These are phyloP conservation scores for Clistopyga incitator DNA, from an alignment of 2,888 invertebrate species.

Conservation along the genomic window DNA sequence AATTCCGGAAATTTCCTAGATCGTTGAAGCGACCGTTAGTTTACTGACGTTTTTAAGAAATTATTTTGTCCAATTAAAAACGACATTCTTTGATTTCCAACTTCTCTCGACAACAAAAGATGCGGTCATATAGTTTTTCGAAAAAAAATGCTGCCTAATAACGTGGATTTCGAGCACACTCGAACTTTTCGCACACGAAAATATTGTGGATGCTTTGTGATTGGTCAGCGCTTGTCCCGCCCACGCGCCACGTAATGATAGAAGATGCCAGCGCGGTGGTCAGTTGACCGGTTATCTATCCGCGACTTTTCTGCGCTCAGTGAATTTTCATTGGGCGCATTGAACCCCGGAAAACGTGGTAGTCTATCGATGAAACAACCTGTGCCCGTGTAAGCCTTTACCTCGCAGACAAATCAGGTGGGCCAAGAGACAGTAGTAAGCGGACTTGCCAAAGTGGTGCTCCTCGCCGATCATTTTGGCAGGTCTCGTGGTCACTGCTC, in stretches of 20 bases:
- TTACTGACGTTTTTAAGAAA: neutral
- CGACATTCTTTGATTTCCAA: too few species aligned
- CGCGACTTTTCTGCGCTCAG: neutral
- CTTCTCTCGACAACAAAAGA: too few species aligned
- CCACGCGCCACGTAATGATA: too few species aligned
- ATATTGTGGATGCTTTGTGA: neutral
- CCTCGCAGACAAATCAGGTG: conserved; percentile 23
- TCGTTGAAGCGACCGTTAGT: neutral
- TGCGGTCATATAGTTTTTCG: too few species aligned
- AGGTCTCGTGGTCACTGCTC: conserved; percentile 24
- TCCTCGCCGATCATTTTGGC: conserved; percentile 41
- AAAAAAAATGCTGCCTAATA: too few species aligned
- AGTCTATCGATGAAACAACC: conserved; percentile 18
- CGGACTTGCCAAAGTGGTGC: conserved; percentile 51
- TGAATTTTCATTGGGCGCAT: conserved; percentile 45
- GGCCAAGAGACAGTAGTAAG: conserved; percentile 27
- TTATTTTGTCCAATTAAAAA: neutral
- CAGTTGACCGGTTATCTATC: conserved; percentile 2
- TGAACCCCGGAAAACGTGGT: conserved; percentile 50
- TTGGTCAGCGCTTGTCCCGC: neutral
- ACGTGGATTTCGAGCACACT: too few species aligned
- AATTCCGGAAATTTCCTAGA: neutral
- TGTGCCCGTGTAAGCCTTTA: conserved; percentile 12
- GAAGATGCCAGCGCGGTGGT: neutral
- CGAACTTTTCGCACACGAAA: too few species aligned